Conservation (phyloP, 2,888 invertebrate genomes). For the Nymphalis urticae region DNA sequence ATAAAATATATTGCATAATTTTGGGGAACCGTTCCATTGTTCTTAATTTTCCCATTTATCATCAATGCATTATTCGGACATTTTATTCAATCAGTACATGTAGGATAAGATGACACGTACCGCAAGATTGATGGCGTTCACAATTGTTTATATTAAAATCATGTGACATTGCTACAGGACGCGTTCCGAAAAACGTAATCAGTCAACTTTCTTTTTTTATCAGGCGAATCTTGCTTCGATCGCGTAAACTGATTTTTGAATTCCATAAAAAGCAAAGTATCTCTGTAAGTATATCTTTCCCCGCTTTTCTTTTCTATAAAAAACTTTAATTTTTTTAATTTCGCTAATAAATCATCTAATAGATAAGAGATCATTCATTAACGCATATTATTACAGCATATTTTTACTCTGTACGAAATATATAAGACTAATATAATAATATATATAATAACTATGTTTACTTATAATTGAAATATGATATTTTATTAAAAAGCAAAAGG, state of each 20-base stretch:
- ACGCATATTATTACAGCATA: too few relatives aligned
- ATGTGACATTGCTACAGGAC: conserved; percentile 10
- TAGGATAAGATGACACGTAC: conserved; percentile 18
- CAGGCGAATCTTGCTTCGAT: conserved; percentile 17
- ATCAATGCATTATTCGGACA: conserved; percentile 3
- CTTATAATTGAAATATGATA: background rate
- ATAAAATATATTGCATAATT: background rate
- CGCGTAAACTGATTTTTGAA: conserved; percentile 11
- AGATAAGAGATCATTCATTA: too few relatives aligned
- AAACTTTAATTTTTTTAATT: too few relatives aligned
- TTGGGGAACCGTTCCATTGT: background rate
- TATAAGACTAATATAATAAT: too few relatives aligned
- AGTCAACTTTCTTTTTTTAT: conserved; percentile 22
- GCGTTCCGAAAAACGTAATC: conserved; percentile 25
- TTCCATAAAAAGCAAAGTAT: background rate
- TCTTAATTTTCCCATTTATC: conserved; percentile 5
- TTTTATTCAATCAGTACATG: conserved; percentile 28
- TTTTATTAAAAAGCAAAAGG: background rate
- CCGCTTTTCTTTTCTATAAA: too few relatives aligned
- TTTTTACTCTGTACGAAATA: too few relatives aligned
- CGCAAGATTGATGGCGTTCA: conserved; percentile 22
- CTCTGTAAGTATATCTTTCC: background rate
- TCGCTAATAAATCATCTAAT: too few relatives aligned
- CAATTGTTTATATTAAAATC: conserved; percentile 30
- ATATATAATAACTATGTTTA: too few relatives aligned